Conservation (phyloP, 2,888 invertebrate species). For the Andrena dorsata region DNA sequence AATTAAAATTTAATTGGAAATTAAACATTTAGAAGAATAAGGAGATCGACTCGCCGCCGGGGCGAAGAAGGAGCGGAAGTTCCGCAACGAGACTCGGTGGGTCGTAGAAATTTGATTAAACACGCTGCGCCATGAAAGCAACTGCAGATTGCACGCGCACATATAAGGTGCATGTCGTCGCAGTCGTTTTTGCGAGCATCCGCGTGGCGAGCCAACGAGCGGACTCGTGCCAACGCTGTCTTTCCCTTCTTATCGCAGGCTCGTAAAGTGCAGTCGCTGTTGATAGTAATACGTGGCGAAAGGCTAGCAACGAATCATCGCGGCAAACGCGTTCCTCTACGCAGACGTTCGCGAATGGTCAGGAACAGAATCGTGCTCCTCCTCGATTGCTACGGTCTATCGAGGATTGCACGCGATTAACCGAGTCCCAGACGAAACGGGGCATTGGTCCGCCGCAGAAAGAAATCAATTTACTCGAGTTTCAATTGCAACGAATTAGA, state of each 20-base stretch:
- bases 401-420: neutral
- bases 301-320: conserved; percentile 37
- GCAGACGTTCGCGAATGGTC: neutral
- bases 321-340: conserved; percentile 31
- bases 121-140: conserved; percentile 44
- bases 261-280: conserved; percentile 58
- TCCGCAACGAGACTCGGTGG: neutral
- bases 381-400: neutral
- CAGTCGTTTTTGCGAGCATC: conserved; percentile 48
- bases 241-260: conserved; percentile 54
- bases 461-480: conserved; percentile 41
- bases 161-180: conserved; percentile 48
- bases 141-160: conserved; percentile 57
- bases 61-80: conserved; percentile 10
- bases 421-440: neutral
- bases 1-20: conserved; percentile 4
- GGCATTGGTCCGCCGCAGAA: neutral
- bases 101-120: conserved; percentile 43
- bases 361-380: neutral
- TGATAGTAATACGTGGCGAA: conserved; percentile 53
- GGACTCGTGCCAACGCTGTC: conserved; percentile 54
- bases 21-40: neutral
- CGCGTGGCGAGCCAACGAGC: conserved; percentile 54
- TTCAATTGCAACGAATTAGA: conserved; percentile 33
- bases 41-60: conserved; percentile 23